phyloP scores from a whole-genome alignment of 23 tunicate species.

The Oikopleura vanhoeffeni region DNA sequence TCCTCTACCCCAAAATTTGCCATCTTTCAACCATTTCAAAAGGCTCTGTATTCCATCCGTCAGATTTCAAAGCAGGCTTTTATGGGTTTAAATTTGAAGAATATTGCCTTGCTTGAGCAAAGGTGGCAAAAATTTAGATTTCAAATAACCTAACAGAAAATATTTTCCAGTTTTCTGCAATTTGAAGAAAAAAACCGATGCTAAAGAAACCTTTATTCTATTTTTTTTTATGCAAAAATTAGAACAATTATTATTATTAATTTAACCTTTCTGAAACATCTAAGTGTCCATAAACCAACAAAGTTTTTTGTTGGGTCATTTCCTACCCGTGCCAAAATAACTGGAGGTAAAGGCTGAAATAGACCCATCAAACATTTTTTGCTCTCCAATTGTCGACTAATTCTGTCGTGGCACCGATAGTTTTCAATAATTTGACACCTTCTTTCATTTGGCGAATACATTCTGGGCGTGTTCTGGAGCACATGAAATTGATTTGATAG shows the following conservation, averaged over 20 bases:
- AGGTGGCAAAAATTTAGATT: no score
- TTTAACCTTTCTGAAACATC: no score
- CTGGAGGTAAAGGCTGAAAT: constrained; percentile 60
- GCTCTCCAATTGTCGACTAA: constrained; percentile 14
- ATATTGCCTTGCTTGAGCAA: no score
- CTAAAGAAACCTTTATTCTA: no score
- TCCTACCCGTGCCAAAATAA: constrained; percentile 49
- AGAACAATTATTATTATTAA: no score
- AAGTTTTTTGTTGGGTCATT: constrained; percentile 71
- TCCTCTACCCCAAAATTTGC: neutral
- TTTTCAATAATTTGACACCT: constrained; percentile 29
- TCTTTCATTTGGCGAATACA: constrained; percentile 33
- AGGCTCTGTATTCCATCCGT: constrained; percentile 15
- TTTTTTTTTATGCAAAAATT: no score
- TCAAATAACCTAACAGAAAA: no score
- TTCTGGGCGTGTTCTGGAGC: constrained; percentile 74
- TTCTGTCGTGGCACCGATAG: neutral
- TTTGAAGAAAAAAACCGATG: no score
- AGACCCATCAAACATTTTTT: constrained; percentile 47
- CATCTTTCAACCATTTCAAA: neutral
- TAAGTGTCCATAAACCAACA: constrained; percentile 76
- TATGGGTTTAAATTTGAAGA: no score
- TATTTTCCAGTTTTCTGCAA: no score
- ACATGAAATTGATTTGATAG: constrained; percentile 76
- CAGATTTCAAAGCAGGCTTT: neutral